These are phyloP conservation scores for Lophura nycthemera DNA, from an alignment of 2,113 vertebrate genomes.

Conservation along the genomic window DNA sequence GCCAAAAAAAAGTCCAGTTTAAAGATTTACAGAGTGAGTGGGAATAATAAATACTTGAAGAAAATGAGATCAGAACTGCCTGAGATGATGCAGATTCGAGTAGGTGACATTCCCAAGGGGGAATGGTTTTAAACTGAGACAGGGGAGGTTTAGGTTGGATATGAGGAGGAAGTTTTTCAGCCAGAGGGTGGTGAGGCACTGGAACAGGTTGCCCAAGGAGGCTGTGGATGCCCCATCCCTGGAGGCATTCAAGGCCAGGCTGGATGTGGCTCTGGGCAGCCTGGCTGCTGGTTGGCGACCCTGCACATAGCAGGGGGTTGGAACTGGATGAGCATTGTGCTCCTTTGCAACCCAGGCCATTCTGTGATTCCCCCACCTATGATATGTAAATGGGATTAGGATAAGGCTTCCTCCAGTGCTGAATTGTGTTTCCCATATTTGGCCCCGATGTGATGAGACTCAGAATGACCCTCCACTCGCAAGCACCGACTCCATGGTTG, in stretches of 20 bases:
- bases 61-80: background rate
- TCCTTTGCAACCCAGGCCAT: no score
- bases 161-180: no score
- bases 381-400: background rate
- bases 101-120: background rate
- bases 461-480: background rate
- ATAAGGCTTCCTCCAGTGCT: background rate
- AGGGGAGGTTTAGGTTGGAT: no score
- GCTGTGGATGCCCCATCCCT: no score
- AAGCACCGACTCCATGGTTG: background rate
- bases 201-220: no score
- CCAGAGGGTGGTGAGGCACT: no score
- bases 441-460: background rate
- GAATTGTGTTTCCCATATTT: background rate
- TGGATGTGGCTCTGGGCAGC: no score
- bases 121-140: no score
- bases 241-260: no score
- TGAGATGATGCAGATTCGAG: background rate
- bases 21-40: background rate
- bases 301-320: no score
- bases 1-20: background rate
- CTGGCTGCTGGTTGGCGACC: no score
- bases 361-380: background rate
- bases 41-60: slow-evolving; percentile 6
- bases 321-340: no score